Base-by-base conservation (phyloP, 2,113 vertebrate genomes). In the Zosterops hypoxanthus region DNA sequence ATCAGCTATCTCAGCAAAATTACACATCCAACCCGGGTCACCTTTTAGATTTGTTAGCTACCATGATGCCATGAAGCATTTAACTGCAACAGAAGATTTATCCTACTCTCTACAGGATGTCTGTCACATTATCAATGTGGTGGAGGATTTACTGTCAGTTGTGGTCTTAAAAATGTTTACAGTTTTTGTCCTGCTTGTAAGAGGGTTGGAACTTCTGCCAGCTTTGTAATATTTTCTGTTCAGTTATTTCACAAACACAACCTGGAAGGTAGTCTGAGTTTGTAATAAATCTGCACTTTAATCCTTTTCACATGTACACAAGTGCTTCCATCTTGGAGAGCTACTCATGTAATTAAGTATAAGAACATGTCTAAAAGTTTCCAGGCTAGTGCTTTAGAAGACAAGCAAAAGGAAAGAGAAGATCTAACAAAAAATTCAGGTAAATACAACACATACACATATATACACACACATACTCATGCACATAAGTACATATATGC, bases 221-320 rank as follows among this genome's bases (percentile, higher is more conserved):
- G 57, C 10, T 96, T 77, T 90, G 42, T 93, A 81, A 86, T 86
- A 47, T 63, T 93, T 94, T 66, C 82, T 94, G 55, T 31, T 83
- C 71, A 55, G 33, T 88, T 83, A 59, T 81, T 94, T 92, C 82
- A 94, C 80, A 83, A 55, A 56, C 61, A 89, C 52, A 75, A 76
- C 61, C 78, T 92, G 82, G 56, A 95, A 94, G 88, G 86, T 22
- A 85, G 75, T 46, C 42, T 12, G 52, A 78, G 29, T 28, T 79
- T 77, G 26, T 70, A 63, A 73, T 41, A 81, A 91, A 53, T 61
- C 80, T 86, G 52, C 39, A 39, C 50, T 81, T 96, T 72, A 91
- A 91, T 85, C 56, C 64, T 57, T 42, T 90, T 88, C 53, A 53
- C 29, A 55, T 3, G 1, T 41, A 66, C 0, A 2, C 0, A 1